phyloP scores from a whole-genome alignment of 2,113 vertebrate species.

The Mobula hypostoma region DNA sequence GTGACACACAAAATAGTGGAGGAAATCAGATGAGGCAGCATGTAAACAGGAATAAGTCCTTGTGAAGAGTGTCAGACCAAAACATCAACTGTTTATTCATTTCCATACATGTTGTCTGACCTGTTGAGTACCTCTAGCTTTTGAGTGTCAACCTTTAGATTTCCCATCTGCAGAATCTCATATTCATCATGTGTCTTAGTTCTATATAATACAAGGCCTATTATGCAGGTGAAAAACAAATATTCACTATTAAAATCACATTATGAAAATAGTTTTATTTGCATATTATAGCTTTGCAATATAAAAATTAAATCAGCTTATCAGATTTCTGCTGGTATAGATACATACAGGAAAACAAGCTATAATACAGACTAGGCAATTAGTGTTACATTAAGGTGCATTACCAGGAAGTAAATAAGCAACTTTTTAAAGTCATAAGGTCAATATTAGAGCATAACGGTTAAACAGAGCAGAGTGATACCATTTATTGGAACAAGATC shows the following conservation, averaged over 20 bases:
- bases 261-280: slow-evolving; percentile 38
- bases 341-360: slow-evolving; percentile 32
- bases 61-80: too few relatives aligned
- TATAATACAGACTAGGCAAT: slow-evolving; percentile 31
- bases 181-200: background rate
- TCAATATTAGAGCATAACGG: slow-evolving; percentile 15
- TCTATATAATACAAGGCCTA: too few relatives aligned
- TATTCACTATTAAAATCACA: slow-evolving; percentile 10
- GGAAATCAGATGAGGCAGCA: too few relatives aligned
- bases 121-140: too few relatives aligned
- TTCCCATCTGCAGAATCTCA: too few relatives aligned
- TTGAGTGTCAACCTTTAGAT: too few relatives aligned
- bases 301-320: slow-evolving; percentile 31
- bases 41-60: too few relatives aligned
- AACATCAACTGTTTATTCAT: too few relatives aligned
- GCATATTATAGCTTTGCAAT: slow-evolving; percentile 32
- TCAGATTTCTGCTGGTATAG: slow-evolving; percentile 36
- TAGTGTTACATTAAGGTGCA: slow-evolving; percentile 35
- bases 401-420: background rate
- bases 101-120: too few relatives aligned
- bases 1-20: too few relatives aligned
- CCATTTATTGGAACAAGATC: slow-evolving; percentile 16
- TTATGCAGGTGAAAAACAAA: background rate
- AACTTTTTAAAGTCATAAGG: background rate
- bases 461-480: slow-evolving; percentile 24